Evolutionary conservation across 2,113 vertebrate genomes (phyloP).

Genomic region (Rousettus leschenaultii): DNA sequence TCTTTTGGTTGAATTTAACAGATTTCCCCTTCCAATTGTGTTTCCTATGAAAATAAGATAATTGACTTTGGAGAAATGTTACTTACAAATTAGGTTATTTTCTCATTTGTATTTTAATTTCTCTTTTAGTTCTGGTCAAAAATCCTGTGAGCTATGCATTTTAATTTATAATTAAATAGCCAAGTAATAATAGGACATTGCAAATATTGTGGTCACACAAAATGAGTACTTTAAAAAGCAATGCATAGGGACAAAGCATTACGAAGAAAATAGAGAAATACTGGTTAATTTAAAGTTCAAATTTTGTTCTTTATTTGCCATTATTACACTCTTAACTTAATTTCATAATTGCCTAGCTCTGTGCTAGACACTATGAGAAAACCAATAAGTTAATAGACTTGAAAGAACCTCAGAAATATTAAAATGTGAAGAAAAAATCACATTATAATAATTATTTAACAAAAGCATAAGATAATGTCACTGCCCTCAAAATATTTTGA

Average conservation of each 20-base stretch:
- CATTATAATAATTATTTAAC: neutral
- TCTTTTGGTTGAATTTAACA: constrained; percentile 77
- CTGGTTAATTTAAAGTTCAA: constrained; percentile 47
- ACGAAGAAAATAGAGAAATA: constrained; percentile 22
- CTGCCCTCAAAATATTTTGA: neutral
- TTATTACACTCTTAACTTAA: constrained; percentile 31
- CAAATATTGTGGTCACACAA: constrained; percentile 44
- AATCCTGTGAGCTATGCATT: constrained; percentile 50
- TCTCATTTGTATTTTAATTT: constrained; percentile 72
- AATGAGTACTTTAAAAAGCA: constrained; percentile 42
- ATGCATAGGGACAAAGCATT: neutral
- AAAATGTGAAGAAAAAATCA: neutral
- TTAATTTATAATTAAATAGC: constrained; percentile 71
- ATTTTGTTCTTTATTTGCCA: constrained; percentile 28
- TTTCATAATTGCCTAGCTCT: constrained; percentile 17
- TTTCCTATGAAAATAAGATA: constrained; percentile 81
- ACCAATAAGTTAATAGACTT: constrained; percentile 1
- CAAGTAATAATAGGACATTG: constrained; percentile 46
- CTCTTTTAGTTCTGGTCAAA: constrained; percentile 61
- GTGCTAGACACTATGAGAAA: neutral
- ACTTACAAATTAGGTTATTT: constrained; percentile 82
- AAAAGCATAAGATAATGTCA: neutral
- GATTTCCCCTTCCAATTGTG: constrained; percentile 62
- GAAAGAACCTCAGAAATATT: constrained; percentile 22
- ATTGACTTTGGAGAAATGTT: constrained; percentile 81